phyloP scores from a whole-genome alignment of 1,140 invertebrate genomes.

The Macrobrachium nipponense region DNA sequence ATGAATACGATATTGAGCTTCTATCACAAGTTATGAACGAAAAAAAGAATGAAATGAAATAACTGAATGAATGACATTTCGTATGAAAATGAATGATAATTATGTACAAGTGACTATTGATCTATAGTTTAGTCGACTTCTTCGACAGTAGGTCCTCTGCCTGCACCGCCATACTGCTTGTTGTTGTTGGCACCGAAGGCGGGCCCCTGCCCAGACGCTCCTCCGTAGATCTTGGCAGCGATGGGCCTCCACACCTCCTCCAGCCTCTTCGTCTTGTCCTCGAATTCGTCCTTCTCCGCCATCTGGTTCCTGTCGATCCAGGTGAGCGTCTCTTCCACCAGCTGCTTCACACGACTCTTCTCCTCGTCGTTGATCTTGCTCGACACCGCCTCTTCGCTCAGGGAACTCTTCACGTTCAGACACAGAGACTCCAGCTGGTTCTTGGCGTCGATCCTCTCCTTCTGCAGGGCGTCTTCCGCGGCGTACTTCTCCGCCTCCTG shows the following conservation, averaged over 20 bases:
- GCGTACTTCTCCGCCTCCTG: constrained; percentile 39
- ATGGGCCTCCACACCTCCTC: constrained; percentile 67
- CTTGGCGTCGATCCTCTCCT: constrained; percentile 26
- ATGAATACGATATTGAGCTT: too few relatives aligned
- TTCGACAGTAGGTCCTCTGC: constrained; percentile 91
- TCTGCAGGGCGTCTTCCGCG: constrained; percentile 17
- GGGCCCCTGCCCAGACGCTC: constrained; percentile 61
- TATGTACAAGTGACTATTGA: too few relatives aligned
- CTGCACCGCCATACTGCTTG: constrained; percentile 73
- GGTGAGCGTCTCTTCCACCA: constrained; percentile 68
- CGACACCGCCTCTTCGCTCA: constrained; percentile 23
- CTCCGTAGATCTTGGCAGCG: constrained; percentile 66
- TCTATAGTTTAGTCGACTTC: constrained; percentile 87
- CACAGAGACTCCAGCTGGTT: constrained; percentile 84
- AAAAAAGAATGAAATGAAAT: too few relatives aligned
- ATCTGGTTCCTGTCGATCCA: constrained; percentile 70
- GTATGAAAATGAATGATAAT: too few relatives aligned
- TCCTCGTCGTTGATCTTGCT: constrained; percentile 31
- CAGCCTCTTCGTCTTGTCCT: constrained; percentile 68
- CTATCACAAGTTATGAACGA: too few relatives aligned
- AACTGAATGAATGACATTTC: too few relatives aligned
- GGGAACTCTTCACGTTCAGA: constrained; percentile 72
- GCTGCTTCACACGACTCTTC: constrained; percentile 66
- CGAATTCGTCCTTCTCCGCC: constrained; percentile 70
- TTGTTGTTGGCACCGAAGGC: constrained; percentile 41